Percentiles rank a stretch among this genome's conserved stretches.
Conservation (phyloP, 2,797 vertebrate genomes). For the Rhadinocentrus ornatus region DNA sequence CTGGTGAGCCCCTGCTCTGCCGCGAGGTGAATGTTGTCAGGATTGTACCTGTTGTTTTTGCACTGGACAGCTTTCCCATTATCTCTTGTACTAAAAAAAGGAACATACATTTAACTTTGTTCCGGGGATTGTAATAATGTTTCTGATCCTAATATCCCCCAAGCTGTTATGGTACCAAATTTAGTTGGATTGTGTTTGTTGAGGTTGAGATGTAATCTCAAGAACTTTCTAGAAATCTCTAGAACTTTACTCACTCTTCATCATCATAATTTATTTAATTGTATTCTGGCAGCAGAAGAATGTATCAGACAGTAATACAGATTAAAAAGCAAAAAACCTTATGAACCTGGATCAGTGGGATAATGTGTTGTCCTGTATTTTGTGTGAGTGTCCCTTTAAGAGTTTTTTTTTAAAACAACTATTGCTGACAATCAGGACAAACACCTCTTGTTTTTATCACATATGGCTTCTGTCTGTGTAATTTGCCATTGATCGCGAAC, state of each 20-base stretch:
- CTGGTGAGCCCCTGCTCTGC: conserved; percentile 59
- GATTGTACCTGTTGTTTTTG: conserved; percentile 10
- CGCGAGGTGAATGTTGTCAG: conserved; percentile 76
- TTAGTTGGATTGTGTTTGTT: too few species aligned
- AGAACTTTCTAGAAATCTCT: too few species aligned
- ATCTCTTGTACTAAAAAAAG: not conserved
- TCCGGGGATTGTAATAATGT: not conserved
- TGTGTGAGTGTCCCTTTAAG: conserved; percentile 25
- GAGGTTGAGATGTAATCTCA: not conserved
- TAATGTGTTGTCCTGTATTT: not conserved
- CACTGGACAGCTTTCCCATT: not conserved
- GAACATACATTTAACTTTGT: not conserved
- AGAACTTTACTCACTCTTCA: too few species aligned
- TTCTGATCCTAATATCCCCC: not conserved
- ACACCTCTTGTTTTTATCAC: conserved; percentile 30
- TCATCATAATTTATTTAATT: too few species aligned
- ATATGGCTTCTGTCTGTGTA: not conserved
- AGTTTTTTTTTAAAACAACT: not conserved
- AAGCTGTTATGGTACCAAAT: too few species aligned
- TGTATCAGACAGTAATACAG: not conserved
- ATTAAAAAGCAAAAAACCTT: not conserved
- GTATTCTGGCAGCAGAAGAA: too few species aligned
- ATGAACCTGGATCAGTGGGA: not conserved
- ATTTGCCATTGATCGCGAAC: not conserved
- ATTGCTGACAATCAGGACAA: conserved; percentile 34